A percentile compares a stretch with the other conserved stretches of the same genome.
Evolutionary conservation across 2,888 invertebrate species (phyloP).

Genomic region (Stegophylla sp.): DNA sequence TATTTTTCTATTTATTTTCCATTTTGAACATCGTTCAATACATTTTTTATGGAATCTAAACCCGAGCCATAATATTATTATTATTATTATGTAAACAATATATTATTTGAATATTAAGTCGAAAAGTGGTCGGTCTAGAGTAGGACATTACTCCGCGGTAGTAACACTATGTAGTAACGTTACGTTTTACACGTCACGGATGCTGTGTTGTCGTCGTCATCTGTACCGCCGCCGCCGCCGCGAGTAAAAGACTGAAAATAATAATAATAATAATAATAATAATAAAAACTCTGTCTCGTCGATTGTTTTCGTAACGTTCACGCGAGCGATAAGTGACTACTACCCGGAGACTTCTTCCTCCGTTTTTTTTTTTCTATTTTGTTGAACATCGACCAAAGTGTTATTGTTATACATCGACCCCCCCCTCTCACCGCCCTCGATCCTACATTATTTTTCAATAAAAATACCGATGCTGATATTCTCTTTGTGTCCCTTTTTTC

Average conservation of each 20-base stretch:
- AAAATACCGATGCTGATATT: conserved; percentile 35
- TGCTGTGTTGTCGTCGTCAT: neutral
- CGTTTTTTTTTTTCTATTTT: neutral
- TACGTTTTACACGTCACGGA: neutral
- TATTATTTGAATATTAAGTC: neutral
- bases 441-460: conserved; percentile 47
- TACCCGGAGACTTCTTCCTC: neutral
- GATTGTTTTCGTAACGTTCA: conserved; percentile 9
- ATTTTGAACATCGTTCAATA: too few relatives aligned
- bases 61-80: too few relatives aligned
- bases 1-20: too few relatives aligned
- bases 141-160: neutral
- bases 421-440: neutral
- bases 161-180: neutral
- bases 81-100: neutral
- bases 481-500: conserved; percentile 1
- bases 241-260: neutral
- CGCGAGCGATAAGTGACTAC: conserved; percentile 4
- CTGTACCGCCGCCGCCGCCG: neutral
- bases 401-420: conserved; percentile 20
- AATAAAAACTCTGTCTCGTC: neutral
- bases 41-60: too few relatives aligned
- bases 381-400: conserved; percentile 26
- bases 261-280: neutral
- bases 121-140: too few relatives aligned